Evolutionary conservation across 2,797 vertebrate species (phyloP).

Genomic region (Xenentodon cancila): DNA sequence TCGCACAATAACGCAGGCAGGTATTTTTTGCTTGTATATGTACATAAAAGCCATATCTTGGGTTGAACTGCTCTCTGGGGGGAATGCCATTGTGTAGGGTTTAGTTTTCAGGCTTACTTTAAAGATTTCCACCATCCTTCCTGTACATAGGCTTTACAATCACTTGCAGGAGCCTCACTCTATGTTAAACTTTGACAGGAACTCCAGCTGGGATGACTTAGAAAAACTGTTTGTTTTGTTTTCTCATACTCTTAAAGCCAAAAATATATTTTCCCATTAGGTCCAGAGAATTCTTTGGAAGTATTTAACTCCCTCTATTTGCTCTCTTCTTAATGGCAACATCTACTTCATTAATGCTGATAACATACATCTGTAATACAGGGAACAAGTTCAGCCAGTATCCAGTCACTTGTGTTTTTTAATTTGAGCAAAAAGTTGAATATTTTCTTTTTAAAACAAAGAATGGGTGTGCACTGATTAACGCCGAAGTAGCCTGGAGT

Average conservation of each 20-base stretch:
- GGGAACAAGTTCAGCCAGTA: too few relatives aligned
- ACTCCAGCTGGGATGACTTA: constrained; percentile 51
- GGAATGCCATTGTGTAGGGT: constrained; percentile 53
- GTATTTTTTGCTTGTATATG: constrained; percentile 6
- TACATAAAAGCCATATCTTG: neutral
- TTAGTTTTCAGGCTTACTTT: constrained; percentile 54
- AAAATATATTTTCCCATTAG: constrained; percentile 38
- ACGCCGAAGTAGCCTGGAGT: too few relatives aligned
- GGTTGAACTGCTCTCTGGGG: constrained; percentile 22
- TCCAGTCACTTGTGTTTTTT: too few relatives aligned
- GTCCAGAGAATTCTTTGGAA: constrained; percentile 13
- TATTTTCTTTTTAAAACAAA: too few relatives aligned
- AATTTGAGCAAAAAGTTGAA: too few relatives aligned
- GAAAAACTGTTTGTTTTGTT: constrained; percentile 43
- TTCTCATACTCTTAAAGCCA: constrained; percentile 47
- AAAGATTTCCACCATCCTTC: constrained; percentile 73
- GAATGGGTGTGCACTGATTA: too few relatives aligned
- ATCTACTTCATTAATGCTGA: neutral
- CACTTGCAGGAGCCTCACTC: constrained; percentile 22
- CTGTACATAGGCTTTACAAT: constrained; percentile 53
- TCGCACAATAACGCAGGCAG: constrained; percentile 1
- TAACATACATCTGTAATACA: neutral
- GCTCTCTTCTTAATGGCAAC: neutral
- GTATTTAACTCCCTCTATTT: constrained; percentile 9
- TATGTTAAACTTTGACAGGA: constrained; percentile 52